Conservation (phyloP, 2,113 vertebrate species). For the Albula glossodonta region DNA sequence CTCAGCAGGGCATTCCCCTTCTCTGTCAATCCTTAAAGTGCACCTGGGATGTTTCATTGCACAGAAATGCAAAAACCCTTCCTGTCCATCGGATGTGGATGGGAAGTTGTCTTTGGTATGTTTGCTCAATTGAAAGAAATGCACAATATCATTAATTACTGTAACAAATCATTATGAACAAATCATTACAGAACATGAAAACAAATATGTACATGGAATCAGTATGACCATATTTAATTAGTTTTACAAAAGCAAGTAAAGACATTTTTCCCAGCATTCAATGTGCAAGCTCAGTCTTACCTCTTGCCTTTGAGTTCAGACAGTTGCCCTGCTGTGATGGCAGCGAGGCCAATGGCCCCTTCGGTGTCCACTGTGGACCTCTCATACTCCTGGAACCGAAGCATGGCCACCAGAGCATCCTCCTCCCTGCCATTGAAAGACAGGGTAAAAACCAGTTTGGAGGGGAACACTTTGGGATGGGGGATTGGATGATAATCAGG, state of each 20-base stretch:
- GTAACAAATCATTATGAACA: too few species aligned
- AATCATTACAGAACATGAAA: too few species aligned
- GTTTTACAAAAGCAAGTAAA: too few species aligned
- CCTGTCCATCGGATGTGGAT: not conserved
- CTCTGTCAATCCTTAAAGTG: not conserved
- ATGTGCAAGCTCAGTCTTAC: constrained; percentile 58
- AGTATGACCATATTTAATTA: too few species aligned
- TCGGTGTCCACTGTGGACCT: constrained; percentile 79
- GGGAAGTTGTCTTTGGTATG: not conserved
- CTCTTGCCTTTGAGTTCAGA: constrained; percentile 84
- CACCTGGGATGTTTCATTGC: not conserved
- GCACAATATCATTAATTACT: not conserved
- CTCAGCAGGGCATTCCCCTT: not conserved
- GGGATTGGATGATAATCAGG: not conserved
- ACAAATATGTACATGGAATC: too few species aligned
- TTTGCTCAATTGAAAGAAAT: not conserved
- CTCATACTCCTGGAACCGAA: constrained; percentile 85
- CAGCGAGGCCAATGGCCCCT: constrained; percentile 83
- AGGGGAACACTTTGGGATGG: not conserved
- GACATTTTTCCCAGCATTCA: not conserved
- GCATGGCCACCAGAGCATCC: constrained; percentile 79
- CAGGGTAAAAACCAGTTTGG: not conserved
- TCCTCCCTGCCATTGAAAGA: constrained; percentile 70
- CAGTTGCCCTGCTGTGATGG: constrained; percentile 77
- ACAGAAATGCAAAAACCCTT: too few species aligned